Conservation (phyloP, 23 tunicate genomes). For the Styela clava region DNA sequence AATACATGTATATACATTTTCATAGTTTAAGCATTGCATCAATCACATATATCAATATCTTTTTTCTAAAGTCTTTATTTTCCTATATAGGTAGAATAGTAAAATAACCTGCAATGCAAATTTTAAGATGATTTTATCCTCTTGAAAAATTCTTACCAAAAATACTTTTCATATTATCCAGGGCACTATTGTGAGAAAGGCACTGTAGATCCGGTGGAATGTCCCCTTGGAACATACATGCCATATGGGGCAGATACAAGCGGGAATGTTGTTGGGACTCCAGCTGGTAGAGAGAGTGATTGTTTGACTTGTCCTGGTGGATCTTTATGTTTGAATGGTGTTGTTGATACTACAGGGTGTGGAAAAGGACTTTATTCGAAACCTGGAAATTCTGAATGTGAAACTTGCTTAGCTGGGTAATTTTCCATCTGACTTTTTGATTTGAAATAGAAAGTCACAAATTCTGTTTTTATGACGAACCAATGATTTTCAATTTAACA, state of each 20-base stretch:
- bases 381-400: slow-evolving; percentile 67
- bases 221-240: slow-evolving; percentile 92
- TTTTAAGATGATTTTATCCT: no score
- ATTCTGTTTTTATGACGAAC: no score
- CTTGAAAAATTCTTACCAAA: no score
- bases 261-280: slow-evolving; percentile 32
- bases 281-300: slow-evolving; percentile 76
- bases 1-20: no score
- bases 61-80: no score
- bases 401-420: slow-evolving; percentile 74
- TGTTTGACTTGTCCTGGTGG: slow-evolving; percentile 84
- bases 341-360: slow-evolving; percentile 40
- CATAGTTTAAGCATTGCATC: no score
- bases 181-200: slow-evolving; percentile 83
- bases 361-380: slow-evolving; percentile 59
- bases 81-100: no score
- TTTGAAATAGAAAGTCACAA: no score
- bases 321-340: slow-evolving; percentile 53
- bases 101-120: no score
- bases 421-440: no score
- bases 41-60: no score
- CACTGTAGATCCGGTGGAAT: slow-evolving; percentile 76
- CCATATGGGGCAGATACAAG: slow-evolving; percentile 60
- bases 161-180: slow-evolving; percentile 5
- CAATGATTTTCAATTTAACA: no score